These are phyloP conservation scores for Chionodraco myersi DNA, from an alignment of 2,113 vertebrate genomes.

Conservation along the genomic window DNA sequence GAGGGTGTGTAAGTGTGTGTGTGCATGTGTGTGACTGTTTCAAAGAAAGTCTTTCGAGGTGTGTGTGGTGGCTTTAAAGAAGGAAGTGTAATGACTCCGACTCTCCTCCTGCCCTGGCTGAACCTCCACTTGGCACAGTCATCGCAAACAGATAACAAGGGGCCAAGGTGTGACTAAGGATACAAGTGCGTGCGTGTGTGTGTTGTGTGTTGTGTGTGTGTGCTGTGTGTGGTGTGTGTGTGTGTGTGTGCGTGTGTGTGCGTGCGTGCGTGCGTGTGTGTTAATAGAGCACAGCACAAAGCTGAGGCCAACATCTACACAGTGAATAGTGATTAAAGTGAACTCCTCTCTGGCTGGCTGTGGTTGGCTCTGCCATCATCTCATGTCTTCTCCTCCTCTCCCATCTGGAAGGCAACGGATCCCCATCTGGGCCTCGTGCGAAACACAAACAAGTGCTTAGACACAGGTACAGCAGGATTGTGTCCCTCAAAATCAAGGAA, in stretches of 20 bases:
- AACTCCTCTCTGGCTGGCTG: constrained; percentile 51
- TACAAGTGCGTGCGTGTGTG: constrained; percentile 26
- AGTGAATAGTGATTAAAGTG: constrained; percentile 68
- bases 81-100: constrained; percentile 60
- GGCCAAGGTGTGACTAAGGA: constrained; percentile 65
- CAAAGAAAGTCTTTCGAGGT: constrained; percentile 31
- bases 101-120: constrained; percentile 52
- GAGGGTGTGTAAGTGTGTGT: constrained; percentile 22
- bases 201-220: constrained; percentile 34
- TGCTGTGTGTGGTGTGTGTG: constrained; percentile 24
- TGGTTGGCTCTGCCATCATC: constrained; percentile 45
- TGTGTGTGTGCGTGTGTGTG: constrained; percentile 31
- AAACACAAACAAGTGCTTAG: constrained; percentile 1
- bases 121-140: constrained; percentile 67
- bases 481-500: no score
- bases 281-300: constrained; percentile 49
- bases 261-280: constrained; percentile 31
- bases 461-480: not conserved
- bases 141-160: constrained; percentile 49
- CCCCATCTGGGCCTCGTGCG: constrained; percentile 44
- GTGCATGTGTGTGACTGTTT: constrained; percentile 13
- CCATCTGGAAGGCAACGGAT: constrained; percentile 50
- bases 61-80: constrained; percentile 48
- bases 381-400: constrained; percentile 19
- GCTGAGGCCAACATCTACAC: constrained; percentile 57